These are phyloP conservation scores for Platynereis dumerilii DNA, from an alignment of 2,888 invertebrate genomes.

Conservation along the genomic window DNA sequence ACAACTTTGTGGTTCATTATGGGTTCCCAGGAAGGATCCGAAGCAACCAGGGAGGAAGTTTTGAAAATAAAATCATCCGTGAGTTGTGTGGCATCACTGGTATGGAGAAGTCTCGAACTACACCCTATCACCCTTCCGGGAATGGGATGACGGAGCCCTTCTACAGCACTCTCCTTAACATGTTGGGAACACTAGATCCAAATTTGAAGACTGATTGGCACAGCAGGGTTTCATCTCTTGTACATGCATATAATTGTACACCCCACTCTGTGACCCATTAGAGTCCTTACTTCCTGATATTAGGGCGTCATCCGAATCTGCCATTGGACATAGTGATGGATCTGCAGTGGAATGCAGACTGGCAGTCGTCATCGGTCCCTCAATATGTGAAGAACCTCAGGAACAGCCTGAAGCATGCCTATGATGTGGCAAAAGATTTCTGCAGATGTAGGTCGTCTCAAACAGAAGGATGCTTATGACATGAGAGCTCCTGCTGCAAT, in stretches of 20 bases:
- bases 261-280: constrained; percentile 26
- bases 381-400: constrained; percentile 19
- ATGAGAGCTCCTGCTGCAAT: constrained; percentile 20
- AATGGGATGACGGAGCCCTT: constrained; percentile 33
- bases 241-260: constrained; percentile 31
- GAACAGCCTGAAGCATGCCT: constrained; percentile 21
- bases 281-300: constrained; percentile 29
- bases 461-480: constrained; percentile 25
- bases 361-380: not conserved
- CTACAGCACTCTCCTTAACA: constrained; percentile 30
- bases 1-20: constrained; percentile 31
- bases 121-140: constrained; percentile 31
- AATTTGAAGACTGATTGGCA: constrained; percentile 32
- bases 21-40: constrained; percentile 22
- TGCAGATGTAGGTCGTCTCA: not conserved
- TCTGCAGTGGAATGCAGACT: not conserved
- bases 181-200: constrained; percentile 29
- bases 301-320: constrained; percentile 26
- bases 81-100: constrained; percentile 7
- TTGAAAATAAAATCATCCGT: constrained; percentile 6
- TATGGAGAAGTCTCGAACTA: constrained; percentile 13
- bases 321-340: constrained; percentile 19
- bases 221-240: constrained; percentile 16
- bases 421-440: constrained; percentile 1
- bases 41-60: constrained; percentile 16